Conservation (phyloP, 2,888 invertebrate species). For the Diachrysia chrysitis region DNA sequence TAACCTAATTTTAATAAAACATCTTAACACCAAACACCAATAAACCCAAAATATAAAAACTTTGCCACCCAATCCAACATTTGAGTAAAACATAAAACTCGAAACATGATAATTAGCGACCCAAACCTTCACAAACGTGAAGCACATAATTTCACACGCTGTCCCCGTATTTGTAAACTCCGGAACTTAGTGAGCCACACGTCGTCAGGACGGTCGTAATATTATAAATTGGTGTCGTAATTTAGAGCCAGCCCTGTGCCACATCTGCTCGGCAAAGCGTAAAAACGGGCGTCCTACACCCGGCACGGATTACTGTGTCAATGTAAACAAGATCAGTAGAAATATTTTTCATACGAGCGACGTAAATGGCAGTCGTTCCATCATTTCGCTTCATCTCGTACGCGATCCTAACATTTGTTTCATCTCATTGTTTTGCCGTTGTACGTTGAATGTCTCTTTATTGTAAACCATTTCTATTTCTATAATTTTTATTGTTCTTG, state of each 20-base stretch:
- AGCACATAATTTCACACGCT: conserved; percentile 51
- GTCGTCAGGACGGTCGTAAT: conserved; percentile 53
- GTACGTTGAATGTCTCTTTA: conserved; percentile 55
- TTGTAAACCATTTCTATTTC: conserved; percentile 2
- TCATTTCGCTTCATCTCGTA: conserved; percentile 78
- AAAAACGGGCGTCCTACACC: conserved; percentile 69
- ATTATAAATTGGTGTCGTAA: conserved; percentile 59
- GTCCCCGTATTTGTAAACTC: conserved; percentile 52
- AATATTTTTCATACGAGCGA: conserved; percentile 81
- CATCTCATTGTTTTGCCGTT: conserved; percentile 79
- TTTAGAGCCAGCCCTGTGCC: conserved; percentile 62
- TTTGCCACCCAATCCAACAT: neutral
- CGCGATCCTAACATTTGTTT: conserved; percentile 80
- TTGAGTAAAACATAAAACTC: conserved; percentile 19
- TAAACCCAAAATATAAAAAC: neutral
- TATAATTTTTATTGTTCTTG: conserved; percentile 5
- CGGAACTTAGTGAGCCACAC: conserved; percentile 56
- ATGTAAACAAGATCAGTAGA: conserved; percentile 83
- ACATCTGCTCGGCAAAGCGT: conserved; percentile 73
- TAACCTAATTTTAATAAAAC: neutral
- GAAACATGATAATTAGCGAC: conserved; percentile 20
- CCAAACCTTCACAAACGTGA: conserved; percentile 34
- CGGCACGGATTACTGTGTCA: conserved; percentile 78
- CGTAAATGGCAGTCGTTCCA: conserved; percentile 79
- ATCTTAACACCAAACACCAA: neutral